These are phyloP conservation scores for Psittacus erithacus DNA, from an alignment of 2,113 vertebrate genomes.

Conservation along the genomic window DNA sequence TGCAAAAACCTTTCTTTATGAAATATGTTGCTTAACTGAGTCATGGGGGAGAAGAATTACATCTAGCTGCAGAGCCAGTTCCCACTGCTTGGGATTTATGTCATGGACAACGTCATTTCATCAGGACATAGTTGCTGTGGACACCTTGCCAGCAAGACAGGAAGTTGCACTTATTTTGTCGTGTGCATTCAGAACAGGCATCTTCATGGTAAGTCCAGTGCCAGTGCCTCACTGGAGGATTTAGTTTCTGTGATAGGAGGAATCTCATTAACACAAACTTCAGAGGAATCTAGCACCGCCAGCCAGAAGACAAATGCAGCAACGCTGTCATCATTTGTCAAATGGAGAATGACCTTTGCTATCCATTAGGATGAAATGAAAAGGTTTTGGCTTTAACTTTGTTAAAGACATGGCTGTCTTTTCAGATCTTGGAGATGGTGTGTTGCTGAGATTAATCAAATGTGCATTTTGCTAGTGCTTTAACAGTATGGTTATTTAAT, in stretches of 20 bases:
- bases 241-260: slow-evolving; percentile 31
- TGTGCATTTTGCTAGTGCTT: slow-evolving; percentile 51
- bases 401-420: slow-evolving; percentile 45
- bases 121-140: neutral
- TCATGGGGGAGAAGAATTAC: neutral
- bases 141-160: neutral
- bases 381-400: slow-evolving; percentile 58
- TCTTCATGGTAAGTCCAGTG: neutral
- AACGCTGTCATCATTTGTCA: slow-evolving; percentile 59
- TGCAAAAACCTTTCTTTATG: neutral
- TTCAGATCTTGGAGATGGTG: neutral
- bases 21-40: slow-evolving; percentile 1
- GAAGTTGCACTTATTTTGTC: neutral
- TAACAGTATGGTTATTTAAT: slow-evolving; percentile 23
- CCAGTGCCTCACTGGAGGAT: slow-evolving; percentile 1
- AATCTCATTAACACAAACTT: slow-evolving; percentile 57
- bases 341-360: slow-evolving; percentile 59
- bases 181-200: neutral
- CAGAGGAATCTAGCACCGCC: slow-evolving; percentile 50
- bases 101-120: neutral
- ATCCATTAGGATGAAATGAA: slow-evolving; percentile 61
- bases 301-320: slow-evolving; percentile 67
- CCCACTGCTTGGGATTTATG: neutral
- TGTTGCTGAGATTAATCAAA: slow-evolving; percentile 47
- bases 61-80: neutral